Evolutionary conservation across 1,140 invertebrate genomes (phyloP).

Genomic region (Lucilia cuprina): DNA sequence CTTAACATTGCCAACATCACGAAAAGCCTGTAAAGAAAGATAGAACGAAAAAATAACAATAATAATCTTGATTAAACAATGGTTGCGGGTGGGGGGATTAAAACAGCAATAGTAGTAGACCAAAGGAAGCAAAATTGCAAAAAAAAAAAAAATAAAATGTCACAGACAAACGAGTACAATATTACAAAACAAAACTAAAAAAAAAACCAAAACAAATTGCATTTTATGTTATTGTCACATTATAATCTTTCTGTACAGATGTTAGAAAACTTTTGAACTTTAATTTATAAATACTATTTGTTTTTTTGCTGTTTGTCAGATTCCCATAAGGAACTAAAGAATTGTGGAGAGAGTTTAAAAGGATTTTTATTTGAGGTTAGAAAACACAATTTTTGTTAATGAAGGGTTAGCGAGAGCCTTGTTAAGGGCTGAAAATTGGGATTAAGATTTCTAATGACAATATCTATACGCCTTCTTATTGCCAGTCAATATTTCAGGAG

Average conservation of each 20-base stretch:
- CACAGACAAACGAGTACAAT: neutral
- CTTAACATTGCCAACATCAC: slow-evolving; percentile 45
- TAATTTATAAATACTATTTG: slow-evolving; percentile 5
- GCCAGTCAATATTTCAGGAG: too few species aligned
- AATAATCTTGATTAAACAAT: neutral
- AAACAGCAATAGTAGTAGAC: neutral
- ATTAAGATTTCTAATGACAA: too few species aligned
- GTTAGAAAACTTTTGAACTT: slow-evolving; percentile 12
- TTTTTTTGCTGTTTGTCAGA: neutral
- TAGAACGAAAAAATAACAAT: slow-evolving; percentile 23
- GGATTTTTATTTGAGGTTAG: neutral
- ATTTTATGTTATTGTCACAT: slow-evolving; percentile 29
- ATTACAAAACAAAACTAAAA: neutral
- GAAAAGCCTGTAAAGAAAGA: slow-evolving; percentile 46
- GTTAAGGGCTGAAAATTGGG: too few species aligned
- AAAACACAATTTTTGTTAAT: too few species aligned
- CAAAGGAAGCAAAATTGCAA: neutral
- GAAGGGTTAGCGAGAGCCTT: too few species aligned
- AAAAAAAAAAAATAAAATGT: neutral
- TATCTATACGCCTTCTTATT: too few species aligned
- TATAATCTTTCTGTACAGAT: neutral
- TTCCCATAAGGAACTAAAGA: too few species aligned
- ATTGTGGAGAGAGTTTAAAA: neutral
- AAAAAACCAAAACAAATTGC: neutral
- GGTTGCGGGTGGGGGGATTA: neutral